These are phyloP conservation scores for Hirtodrosophila histrioides DNA, from an alignment of 2,888 invertebrate species.

Conservation along the genomic window DNA sequence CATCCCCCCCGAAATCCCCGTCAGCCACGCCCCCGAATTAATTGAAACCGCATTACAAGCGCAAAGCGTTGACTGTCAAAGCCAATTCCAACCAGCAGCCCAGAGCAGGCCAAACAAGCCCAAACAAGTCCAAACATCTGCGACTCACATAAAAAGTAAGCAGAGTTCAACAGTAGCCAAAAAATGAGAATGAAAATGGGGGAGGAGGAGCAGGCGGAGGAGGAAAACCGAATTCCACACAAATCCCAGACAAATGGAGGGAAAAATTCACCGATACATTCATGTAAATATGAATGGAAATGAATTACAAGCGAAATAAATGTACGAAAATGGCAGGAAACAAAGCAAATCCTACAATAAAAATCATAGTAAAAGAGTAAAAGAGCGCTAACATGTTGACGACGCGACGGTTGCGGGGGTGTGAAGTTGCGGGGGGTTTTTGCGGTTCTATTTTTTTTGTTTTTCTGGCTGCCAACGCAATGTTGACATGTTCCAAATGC, in stretches of 20 bases:
- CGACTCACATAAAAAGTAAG: slow-evolving; percentile 43
- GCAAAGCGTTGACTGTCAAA: slow-evolving; percentile 59
- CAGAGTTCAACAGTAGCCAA: slow-evolving; percentile 13
- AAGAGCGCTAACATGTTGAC: slow-evolving; percentile 37
- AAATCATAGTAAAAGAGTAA: slow-evolving; percentile 45
- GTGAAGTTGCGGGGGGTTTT: slow-evolving; percentile 2
- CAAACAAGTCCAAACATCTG: slow-evolving; percentile 50
- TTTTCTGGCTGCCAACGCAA: slow-evolving; percentile 57
- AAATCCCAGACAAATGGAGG: slow-evolving; percentile 70
- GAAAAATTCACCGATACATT: slow-evolving; percentile 54
- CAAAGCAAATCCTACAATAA: slow-evolving; percentile 58
- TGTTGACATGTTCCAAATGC: slow-evolving; percentile 79
- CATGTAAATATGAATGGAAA: slow-evolving; percentile 77
- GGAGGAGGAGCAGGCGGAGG: neutral
- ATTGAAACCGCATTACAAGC: slow-evolving; percentile 72
- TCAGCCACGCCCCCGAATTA: slow-evolving; percentile 64
- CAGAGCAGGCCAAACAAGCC: slow-evolving; percentile 13
- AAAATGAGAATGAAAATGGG: slow-evolving; percentile 25
- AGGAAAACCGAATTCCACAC: slow-evolving; percentile 46
- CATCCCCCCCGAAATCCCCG: slow-evolving; percentile 23
- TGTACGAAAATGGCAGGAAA: slow-evolving; percentile 71
- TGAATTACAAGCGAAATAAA: slow-evolving; percentile 78
- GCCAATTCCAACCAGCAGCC: slow-evolving; percentile 43
- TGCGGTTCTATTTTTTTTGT: slow-evolving; percentile 17
- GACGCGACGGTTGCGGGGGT: slow-evolving; percentile 15